phyloP scores from a whole-genome alignment of 1,140 invertebrate species.

The Argopecten irradians region DNA sequence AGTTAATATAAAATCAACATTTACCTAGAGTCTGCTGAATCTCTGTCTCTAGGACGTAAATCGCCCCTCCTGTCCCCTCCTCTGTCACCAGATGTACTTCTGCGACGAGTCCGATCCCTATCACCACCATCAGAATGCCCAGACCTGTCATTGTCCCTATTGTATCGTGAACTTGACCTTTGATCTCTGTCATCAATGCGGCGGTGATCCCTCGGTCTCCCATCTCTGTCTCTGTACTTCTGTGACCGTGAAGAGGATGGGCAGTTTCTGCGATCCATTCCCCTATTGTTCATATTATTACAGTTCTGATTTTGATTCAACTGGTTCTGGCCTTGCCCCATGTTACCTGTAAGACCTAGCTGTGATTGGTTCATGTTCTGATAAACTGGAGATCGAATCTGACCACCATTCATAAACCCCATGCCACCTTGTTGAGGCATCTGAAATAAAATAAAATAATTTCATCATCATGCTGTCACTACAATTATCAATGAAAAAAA shows the following conservation, averaged over 20 bases:
- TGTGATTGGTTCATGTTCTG: not conserved
- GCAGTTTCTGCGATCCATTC: not conserved
- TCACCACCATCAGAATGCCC: not conserved
- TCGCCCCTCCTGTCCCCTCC: not conserved
- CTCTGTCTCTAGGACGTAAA: not conserved
- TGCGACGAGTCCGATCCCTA: not conserved
- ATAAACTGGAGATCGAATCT: not conserved
- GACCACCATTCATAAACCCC: not conserved
- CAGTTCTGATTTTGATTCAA: not conserved
- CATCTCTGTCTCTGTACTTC: not conserved
- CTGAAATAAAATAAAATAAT: not conserved
- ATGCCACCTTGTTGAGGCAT: not conserved
- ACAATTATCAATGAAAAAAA: too few species aligned
- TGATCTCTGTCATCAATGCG: not conserved
- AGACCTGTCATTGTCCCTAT: not conserved
- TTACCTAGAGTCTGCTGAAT: not conserved
- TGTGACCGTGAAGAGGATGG: not conserved
- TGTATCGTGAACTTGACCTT: not conserved
- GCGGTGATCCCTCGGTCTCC: not conserved
- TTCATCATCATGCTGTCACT: too few species aligned
- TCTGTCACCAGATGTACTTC: not conserved
- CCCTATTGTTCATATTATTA: not conserved
- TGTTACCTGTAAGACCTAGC: not conserved
- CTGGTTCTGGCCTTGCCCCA: not conserved
- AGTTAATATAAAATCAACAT: too few species aligned